Percentiles rank a stretch among this genome's conserved stretches.
Conservation (phyloP, 2,113 vertebrate genomes). For the Synchiropus splendidus region DNA sequence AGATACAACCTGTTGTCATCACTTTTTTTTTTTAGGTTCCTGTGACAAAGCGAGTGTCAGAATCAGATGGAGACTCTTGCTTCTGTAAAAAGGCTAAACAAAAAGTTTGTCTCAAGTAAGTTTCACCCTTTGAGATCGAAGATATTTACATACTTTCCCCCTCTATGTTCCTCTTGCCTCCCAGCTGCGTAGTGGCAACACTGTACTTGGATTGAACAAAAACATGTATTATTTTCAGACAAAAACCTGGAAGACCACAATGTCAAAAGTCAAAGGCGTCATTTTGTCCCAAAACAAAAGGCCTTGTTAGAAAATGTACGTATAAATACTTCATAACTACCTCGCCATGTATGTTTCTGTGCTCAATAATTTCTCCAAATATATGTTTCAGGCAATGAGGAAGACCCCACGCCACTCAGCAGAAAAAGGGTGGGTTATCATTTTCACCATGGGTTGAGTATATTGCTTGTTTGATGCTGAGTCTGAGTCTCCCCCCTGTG, state of each 20-base stretch:
- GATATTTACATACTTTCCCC: too few species aligned
- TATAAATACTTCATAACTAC: not conserved
- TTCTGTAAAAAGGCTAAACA: conserved; percentile 38
- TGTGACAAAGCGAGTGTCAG: conserved; percentile 38
- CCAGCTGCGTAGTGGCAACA: too few species aligned
- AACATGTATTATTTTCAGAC: conserved; percentile 17
- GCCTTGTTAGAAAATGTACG: conserved; percentile 62
- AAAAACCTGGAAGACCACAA: conserved; percentile 19
- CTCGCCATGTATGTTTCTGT: not conserved
- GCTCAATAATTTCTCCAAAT: conserved; percentile 6
- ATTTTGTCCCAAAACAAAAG: conserved; percentile 38
- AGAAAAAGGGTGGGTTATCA: conserved; percentile 70
- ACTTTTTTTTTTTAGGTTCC: conserved; percentile 53
- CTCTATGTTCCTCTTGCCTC: too few species aligned
- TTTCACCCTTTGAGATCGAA: conserved; percentile 1
- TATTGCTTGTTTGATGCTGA: not conserved
- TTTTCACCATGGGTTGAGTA: not conserved
- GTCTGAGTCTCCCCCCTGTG: too few species aligned
- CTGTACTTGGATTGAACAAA: too few species aligned
- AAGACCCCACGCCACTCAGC: conserved; percentile 54
- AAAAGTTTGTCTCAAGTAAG: conserved; percentile 48
- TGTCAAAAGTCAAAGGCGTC: conserved; percentile 25
- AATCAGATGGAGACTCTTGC: conserved; percentile 33
- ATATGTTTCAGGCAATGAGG: conserved; percentile 63
- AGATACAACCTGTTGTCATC: too few species aligned